These are phyloP conservation scores for Timandra comae DNA, from an alignment of 2,888 invertebrate species.

Conservation along the genomic window DNA sequence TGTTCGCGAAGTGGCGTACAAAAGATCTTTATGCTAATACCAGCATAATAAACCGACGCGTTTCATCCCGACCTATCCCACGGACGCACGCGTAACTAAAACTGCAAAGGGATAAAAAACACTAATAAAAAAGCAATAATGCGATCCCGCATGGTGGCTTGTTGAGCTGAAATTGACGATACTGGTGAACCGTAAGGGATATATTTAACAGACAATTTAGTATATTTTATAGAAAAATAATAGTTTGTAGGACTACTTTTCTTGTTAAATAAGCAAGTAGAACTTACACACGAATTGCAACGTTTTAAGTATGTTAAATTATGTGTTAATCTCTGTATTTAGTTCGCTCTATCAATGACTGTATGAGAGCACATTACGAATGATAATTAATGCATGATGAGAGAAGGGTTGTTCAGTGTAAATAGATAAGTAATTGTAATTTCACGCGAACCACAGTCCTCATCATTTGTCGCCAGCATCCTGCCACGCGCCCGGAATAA, in stretches of 20 bases:
- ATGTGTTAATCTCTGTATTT: too few relatives aligned
- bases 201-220: conserved; percentile 13
- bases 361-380: too few relatives aligned
- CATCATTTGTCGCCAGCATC: conserved; percentile 75
- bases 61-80: conserved; percentile 67
- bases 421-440: conserved; percentile 70
- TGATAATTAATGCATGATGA: conserved; percentile 60
- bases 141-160: conserved; percentile 73
- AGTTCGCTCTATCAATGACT: too few relatives aligned
- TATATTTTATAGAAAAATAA: not conserved
- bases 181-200: conserved; percentile 62
- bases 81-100: conserved; percentile 61
- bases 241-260: too few relatives aligned
- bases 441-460: conserved; percentile 56
- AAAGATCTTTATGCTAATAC: conserved; percentile 72
- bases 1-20: conserved; percentile 35
- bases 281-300: too few relatives aligned
- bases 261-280: too few relatives aligned
- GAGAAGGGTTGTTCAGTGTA: conserved; percentile 48
- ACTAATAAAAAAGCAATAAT: conserved; percentile 76
- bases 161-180: conserved; percentile 70
- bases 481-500: conserved; percentile 63
- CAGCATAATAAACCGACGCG: conserved; percentile 56
- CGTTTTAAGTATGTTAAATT: too few relatives aligned
- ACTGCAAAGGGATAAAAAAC: conserved; percentile 66